phyloP scores from a whole-genome alignment of 2,113 vertebrate genomes.

The Mustela lutreola region DNA sequence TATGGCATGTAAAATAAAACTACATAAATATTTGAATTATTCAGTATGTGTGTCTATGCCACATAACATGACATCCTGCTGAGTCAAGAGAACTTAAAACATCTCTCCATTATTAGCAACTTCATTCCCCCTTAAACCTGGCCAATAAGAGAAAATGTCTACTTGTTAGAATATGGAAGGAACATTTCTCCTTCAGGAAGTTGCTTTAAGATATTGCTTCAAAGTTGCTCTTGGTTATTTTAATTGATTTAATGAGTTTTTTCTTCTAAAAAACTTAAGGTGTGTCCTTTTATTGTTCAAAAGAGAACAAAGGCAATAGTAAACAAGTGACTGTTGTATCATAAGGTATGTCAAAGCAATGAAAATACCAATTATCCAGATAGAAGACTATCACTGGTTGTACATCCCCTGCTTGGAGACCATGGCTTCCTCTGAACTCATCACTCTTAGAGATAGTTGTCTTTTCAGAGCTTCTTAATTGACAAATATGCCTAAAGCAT shows the following conservation, averaged over 20 bases:
- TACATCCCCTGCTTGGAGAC: background rate
- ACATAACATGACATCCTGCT: slow-evolving; percentile 16
- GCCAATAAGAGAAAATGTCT: slow-evolving; percentile 30
- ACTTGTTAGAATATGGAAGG: background rate
- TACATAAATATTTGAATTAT: slow-evolving; percentile 67
- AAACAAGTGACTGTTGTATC: background rate
- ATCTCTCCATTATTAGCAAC: slow-evolving; percentile 59
- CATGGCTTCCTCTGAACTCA: background rate
- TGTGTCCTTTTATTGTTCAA: slow-evolving; percentile 32
- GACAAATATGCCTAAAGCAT: slow-evolving; percentile 16
- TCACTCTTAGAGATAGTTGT: background rate
- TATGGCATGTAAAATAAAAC: slow-evolving; percentile 56
- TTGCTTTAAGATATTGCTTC: slow-evolving; percentile 44
- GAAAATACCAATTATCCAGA: background rate
- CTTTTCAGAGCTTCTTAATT: slow-evolving; percentile 46
- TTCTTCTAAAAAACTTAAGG: slow-evolving; percentile 40
- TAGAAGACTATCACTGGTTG: background rate
- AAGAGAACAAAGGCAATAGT: slow-evolving; percentile 3
- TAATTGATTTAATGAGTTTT: slow-evolving; percentile 28
- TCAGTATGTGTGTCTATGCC: slow-evolving; percentile 19
- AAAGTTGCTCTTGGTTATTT: slow-evolving; percentile 49
- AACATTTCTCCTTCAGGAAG: slow-evolving; percentile 21
- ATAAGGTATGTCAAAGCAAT: slow-evolving; percentile 22
- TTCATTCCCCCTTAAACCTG: background rate
- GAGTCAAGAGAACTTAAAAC: slow-evolving; percentile 42